Conservation (phyloP, 2,113 vertebrate species). For the Triplophysa dalaica region DNA sequence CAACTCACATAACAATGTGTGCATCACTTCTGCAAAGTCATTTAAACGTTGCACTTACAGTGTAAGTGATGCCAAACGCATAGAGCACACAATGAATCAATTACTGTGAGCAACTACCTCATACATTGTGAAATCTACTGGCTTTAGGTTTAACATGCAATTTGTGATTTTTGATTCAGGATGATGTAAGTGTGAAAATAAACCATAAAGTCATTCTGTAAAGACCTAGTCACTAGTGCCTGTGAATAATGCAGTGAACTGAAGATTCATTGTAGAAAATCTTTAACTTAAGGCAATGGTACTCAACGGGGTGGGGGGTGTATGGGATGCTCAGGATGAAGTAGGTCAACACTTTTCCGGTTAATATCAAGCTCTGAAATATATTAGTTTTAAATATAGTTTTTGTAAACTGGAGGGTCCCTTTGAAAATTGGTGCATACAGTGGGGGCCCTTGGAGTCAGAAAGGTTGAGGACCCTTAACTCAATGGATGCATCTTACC, state of each 20-base stretch:
- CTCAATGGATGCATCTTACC: background rate
- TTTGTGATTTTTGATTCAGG: slow-evolving; percentile 1
- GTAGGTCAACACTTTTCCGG: too few relatives aligned
- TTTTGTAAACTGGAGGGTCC: too few relatives aligned
- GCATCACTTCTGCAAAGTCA: background rate
- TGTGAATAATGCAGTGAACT: background rate
- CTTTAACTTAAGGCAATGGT: too few relatives aligned
- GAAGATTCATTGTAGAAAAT: background rate
- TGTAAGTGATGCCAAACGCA: background rate
- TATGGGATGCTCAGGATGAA: too few relatives aligned
- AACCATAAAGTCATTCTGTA: background rate
- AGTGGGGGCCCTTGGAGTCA: too few relatives aligned
- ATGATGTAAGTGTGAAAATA: background rate
- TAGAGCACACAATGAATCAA: slow-evolving; percentile 13
- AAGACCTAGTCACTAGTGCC: background rate
- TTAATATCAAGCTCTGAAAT: too few relatives aligned
- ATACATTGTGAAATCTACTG: background rate
- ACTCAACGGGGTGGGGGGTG: too few relatives aligned
- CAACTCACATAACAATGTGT: background rate
- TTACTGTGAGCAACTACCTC: slow-evolving; percentile 9
- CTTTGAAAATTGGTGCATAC: too few relatives aligned
- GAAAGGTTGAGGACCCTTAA: too few relatives aligned
- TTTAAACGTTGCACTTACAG: background rate
- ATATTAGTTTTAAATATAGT: too few relatives aligned
- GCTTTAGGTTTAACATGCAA: background rate